Base-by-base conservation (phyloP, 2,113 vertebrate genomes). In the Prunella himalayana region DNA sequence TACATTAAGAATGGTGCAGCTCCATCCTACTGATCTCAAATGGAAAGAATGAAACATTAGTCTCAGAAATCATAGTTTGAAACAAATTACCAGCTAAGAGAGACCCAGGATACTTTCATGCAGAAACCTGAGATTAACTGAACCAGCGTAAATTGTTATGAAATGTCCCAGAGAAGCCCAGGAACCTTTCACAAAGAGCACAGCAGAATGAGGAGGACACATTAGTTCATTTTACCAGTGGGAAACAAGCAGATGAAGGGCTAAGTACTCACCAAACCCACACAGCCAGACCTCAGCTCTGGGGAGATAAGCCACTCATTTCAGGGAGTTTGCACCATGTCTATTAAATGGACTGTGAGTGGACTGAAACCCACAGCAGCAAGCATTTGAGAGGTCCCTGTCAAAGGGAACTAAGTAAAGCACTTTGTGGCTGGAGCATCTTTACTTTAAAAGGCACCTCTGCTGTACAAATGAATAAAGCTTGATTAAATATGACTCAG, bases 371-470 rank as follows among this genome's bases (percentile, higher is more conserved):
- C 27, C 61, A 64, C 28, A 88, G 80, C 53, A 86, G 42, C 44
- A 22, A 91, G 57, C 27, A n/a, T 44, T 92, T 63, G 51, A 49
- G 50, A 85, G 49, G 24, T 68, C 41, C 37, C 70, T 60, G 31
- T 47, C 39, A 78, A 75, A 71, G 39, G 71, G 24, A 92, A n/a
- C 30, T 11, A 42, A 65, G 57, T 37, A 68, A 82, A 88, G 77
- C n/a, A 44, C 61, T 81, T 81, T 27, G 60, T 73, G 54, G 54
- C 57, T 57, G 84, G 16, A 82, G 27, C 61, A 61, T 49, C 86
- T 85, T 72, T 70, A 18, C 50, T 91, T 68, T 45, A 78, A 76
- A 93, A 87, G 53, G 66, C 59, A 72, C 17, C 61, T 94, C 78
- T 65, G 45, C 28, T 33, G 47, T n/a, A 79, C n/a, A 71, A 47